Evolutionary conservation across 2,888 invertebrate species (phyloP).

Genomic region (Chrysotoxum bicinctum): DNA sequence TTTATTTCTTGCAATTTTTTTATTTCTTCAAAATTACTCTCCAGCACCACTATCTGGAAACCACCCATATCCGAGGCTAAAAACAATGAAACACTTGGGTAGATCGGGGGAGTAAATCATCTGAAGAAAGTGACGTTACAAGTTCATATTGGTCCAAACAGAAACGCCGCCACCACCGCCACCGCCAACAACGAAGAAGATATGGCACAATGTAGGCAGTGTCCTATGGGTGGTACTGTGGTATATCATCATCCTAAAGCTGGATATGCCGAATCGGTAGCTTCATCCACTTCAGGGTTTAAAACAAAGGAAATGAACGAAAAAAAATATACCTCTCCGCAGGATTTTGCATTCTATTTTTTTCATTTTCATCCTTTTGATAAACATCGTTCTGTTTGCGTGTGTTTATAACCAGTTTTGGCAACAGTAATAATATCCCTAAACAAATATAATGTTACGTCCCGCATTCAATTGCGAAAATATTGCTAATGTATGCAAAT

Average conservation of each 20-base stretch:
- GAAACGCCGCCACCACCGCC: neutral
- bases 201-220: conserved; percentile 44
- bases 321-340: conserved; percentile 63
- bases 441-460: conserved; percentile 76
- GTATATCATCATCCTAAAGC: conserved; percentile 45
- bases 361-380: conserved; percentile 51
- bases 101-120: conserved; percentile 68
- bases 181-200: conserved; percentile 5
- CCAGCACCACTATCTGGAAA: conserved; percentile 57
- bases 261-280: conserved; percentile 46
- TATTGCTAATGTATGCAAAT: conserved; percentile 81
- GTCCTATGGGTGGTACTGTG: conserved; percentile 42
- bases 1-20: conserved; percentile 63
- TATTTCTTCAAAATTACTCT: conserved; percentile 60
- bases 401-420: conserved; percentile 33
- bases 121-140: conserved; percentile 70
- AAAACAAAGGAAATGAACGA: conserved; percentile 72
- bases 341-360: conserved; percentile 28
- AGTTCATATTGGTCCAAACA: conserved; percentile 67
- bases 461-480: conserved; percentile 74
- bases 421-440: conserved; percentile 74
- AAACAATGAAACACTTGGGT: conserved; percentile 40
- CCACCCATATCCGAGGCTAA: conserved; percentile 49
- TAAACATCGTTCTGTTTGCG: conserved; percentile 54
- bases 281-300: conserved; percentile 62